Conservation (phyloP, 2,797 vertebrate genomes). For the Mycteria americana region DNA sequence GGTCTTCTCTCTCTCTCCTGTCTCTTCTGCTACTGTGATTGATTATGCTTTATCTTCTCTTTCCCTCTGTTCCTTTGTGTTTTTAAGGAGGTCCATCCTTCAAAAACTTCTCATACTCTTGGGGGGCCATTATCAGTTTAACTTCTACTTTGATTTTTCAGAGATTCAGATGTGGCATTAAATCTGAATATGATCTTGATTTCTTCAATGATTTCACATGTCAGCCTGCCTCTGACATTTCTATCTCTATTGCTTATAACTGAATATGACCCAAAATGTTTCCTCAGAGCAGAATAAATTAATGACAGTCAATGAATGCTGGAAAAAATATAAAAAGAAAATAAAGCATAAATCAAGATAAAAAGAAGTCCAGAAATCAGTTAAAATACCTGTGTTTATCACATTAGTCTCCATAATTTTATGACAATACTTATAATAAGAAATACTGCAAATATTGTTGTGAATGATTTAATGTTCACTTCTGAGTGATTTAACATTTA, state of each 20-base stretch:
- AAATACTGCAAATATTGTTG: background rate
- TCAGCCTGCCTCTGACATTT: background rate
- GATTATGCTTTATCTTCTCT: background rate
- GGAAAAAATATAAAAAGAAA: background rate
- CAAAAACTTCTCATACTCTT: background rate
- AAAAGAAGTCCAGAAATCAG: background rate
- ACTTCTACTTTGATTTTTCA: background rate
- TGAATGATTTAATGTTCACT: background rate
- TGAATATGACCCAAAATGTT: background rate
- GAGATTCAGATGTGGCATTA: background rate
- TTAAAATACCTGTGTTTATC: background rate
- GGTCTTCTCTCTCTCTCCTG: background rate
- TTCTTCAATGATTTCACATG: background rate
- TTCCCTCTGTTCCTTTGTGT: background rate
- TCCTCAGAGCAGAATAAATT: background rate
- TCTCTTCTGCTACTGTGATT: background rate
- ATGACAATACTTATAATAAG: background rate
- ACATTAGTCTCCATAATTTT: fast-evolving
- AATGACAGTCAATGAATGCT: background rate
- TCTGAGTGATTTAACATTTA: background rate
- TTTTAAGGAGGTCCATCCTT: background rate
- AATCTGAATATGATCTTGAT: background rate
- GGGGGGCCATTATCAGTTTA: background rate
- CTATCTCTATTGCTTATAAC: background rate
- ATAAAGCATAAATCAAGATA: background rate